A percentile compares a stretch with the other conserved stretches of the same genome.
Conservation (phyloP, 2,888 invertebrate species). For the Prenolepis imparis region DNA sequence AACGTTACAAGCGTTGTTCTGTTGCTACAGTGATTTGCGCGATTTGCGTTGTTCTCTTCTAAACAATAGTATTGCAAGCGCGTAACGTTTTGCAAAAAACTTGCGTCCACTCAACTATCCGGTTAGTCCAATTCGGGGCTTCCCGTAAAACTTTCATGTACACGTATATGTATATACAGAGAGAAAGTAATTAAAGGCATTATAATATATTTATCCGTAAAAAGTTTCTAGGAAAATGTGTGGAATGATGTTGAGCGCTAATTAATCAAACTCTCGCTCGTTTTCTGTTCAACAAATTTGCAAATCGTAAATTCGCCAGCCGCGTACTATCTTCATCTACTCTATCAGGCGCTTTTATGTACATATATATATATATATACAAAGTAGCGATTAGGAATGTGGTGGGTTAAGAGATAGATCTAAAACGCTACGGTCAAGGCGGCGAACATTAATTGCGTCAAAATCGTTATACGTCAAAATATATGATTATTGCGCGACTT, state of each 20-base stretch:
- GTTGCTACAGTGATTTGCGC: constrained; percentile 17
- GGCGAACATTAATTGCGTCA: constrained; percentile 59
- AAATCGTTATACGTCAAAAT: constrained; percentile 52
- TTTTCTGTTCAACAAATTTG: background rate
- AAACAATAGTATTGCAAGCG: constrained; percentile 40
- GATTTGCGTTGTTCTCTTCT: constrained; percentile 11
- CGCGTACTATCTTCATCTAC: constrained; percentile 26
- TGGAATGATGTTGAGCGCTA: constrained; percentile 15
- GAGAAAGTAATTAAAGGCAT: constrained; percentile 19
- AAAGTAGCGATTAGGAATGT: constrained; percentile 27
- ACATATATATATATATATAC: background rate
- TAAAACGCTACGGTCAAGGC: constrained; percentile 40
- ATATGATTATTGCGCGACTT: constrained; percentile 87
- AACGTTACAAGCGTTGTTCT: constrained; percentile 66
- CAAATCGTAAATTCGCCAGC: constrained; percentile 19
- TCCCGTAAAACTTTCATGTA: constrained; percentile 22
- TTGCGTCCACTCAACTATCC: constrained; percentile 25
- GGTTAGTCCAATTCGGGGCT: constrained; percentile 39
- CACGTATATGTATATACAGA: constrained; percentile 6
- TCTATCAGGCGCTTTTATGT: constrained; percentile 43
- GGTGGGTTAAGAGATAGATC: constrained; percentile 37
- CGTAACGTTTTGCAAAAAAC: constrained; percentile 12
- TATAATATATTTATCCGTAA: constrained; percentile 21
- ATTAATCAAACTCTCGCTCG: constrained; percentile 26
- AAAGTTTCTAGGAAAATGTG: background rate